These are phyloP conservation scores for Melanotaenia duboulayi DNA, from an alignment of 2,113 vertebrate species.

Conservation along the genomic window DNA sequence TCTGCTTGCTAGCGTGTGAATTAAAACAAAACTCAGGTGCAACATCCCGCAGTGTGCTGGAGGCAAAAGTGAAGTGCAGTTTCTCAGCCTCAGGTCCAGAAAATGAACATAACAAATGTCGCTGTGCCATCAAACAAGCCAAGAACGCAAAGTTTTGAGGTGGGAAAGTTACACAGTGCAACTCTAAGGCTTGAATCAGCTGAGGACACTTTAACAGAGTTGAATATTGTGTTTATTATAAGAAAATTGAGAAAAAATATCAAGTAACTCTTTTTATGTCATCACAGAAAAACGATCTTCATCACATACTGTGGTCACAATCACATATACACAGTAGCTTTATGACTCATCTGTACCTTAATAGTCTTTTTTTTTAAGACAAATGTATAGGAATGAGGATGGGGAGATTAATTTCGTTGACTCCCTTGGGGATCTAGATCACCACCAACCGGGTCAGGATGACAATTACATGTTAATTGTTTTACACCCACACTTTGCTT, in stretches of 20 bases:
- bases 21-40: too few species aligned
- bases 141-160: too few species aligned
- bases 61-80: too few species aligned
- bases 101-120: too few species aligned
- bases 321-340: neutral
- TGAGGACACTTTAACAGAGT: neutral
- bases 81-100: too few species aligned
- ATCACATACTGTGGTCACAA: neutral
- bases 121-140: too few species aligned
- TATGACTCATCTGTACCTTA: neutral
- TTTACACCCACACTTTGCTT: conserved; percentile 80
- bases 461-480: conserved; percentile 80
- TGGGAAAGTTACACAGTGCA: too few species aligned
- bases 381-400: conserved; percentile 18
- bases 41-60: too few species aligned
- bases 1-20: too few species aligned
- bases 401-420: conserved; percentile 43
- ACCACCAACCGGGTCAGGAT: conserved; percentile 70
- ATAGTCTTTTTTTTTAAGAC: conserved; percentile 21
- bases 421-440: conserved; percentile 58
- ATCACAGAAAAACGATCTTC: neutral
- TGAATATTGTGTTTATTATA: neutral
- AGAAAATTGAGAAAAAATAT: neutral
- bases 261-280: neutral
- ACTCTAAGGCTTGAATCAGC: too few species aligned